A percentile compares a stretch with the other conserved stretches of the same genome.
These are phyloP conservation scores for Cyanistes caeruleus DNA, from an alignment of 2,113 vertebrate species.

Conservation along the genomic window DNA sequence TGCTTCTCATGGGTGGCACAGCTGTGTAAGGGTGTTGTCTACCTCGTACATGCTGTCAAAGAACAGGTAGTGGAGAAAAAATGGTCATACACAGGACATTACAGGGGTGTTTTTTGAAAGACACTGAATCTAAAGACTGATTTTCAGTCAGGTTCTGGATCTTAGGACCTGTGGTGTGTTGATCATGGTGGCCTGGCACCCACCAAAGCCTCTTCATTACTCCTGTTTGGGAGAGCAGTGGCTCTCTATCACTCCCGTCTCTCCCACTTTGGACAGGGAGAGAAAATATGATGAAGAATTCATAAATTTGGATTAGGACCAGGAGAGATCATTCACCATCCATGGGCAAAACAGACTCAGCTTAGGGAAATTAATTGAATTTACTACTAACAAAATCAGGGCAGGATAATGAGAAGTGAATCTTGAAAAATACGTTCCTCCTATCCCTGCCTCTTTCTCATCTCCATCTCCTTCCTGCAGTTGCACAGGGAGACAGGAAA, in stretches of 20 bases:
- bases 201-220: neutral
- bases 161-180: neutral
- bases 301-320: neutral
- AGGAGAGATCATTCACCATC: neutral
- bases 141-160: neutral
- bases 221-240: neutral
- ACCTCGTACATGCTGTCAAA: neutral
- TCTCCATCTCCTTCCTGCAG: neutral
- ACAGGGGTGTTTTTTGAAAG: neutral
- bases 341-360: neutral
- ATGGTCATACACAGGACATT: accelerated
- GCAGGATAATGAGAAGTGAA: neutral
- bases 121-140: neutral
- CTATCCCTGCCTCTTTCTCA: neutral
- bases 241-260: neutral
- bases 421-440: neutral
- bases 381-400: neutral
- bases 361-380: neutral
- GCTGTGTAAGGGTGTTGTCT: neutral
- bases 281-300: neutral
- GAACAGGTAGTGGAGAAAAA: neutral
- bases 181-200: neutral
- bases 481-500: neutral
- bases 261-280: neutral
- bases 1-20: neutral